Percentiles rank a stretch among this genome's conserved stretches.
Evolutionary conservation across 2,113 vertebrate species (phyloP).

Genomic region (Myrmecobius fasciatus): DNA sequence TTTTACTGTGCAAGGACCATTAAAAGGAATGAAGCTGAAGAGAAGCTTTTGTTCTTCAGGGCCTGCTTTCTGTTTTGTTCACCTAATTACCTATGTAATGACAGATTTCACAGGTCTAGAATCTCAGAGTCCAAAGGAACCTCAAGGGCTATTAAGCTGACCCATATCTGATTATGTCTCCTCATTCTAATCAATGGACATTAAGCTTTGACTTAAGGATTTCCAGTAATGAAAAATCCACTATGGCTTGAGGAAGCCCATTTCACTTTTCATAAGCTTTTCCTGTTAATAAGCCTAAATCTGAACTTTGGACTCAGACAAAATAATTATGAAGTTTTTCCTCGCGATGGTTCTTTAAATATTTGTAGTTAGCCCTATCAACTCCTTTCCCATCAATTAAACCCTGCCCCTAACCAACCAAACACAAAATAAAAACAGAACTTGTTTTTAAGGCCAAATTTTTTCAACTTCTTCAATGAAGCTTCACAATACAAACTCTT

Average conservation of each 20-base stretch:
- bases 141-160: neutral
- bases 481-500: neutral
- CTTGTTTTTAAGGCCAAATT: neutral
- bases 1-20: conserved; percentile 83
- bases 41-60: conserved; percentile 81
- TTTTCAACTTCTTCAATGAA: neutral
- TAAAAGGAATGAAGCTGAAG: conserved; percentile 79
- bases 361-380: neutral
- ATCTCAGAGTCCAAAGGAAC: neutral
- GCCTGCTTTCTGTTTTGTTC: conserved; percentile 60
- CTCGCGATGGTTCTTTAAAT: too few relatives aligned
- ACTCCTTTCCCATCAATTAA: neutral
- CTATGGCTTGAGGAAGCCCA: neutral
- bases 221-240: neutral
- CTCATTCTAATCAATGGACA: neutral
- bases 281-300: neutral
- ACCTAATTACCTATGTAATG: conserved; percentile 68
- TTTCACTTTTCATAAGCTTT: neutral
- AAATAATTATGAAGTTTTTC: too few relatives aligned
- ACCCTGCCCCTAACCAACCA: neutral
- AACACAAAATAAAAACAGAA: neutral
- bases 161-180: neutral
- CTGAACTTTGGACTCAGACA: neutral
- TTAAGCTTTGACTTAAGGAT: neutral
- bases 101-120: neutral